Evolutionary conservation across 37 sponge, comb jelly and placozoan species (phyloP).

Genomic region (Mnemiopsis leidyi): DNA sequence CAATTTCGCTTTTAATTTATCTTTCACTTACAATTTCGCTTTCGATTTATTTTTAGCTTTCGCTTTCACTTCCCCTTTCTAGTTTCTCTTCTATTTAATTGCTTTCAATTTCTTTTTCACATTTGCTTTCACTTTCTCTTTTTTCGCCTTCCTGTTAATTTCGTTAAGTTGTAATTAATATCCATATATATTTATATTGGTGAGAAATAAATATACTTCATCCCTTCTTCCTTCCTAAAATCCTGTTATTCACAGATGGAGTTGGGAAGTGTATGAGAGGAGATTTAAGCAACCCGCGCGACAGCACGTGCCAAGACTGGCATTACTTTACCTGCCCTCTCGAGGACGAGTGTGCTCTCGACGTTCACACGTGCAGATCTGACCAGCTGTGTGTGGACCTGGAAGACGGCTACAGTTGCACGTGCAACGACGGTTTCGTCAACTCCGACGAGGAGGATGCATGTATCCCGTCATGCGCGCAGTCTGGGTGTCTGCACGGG

Average conservation of each 20-base stretch:
- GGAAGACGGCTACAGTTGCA: slow-evolving; percentile 32
- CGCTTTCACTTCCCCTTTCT: too few species aligned
- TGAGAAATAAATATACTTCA: too few species aligned
- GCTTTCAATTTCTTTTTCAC: too few species aligned
- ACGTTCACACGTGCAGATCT: slow-evolving; percentile 54
- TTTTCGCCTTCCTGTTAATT: too few species aligned
- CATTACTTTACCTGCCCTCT: slow-evolving; percentile 44
- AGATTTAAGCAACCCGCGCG: neutral
- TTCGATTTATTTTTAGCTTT: too few species aligned
- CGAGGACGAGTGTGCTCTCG: slow-evolving; percentile 35
- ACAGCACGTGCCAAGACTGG: neutral
- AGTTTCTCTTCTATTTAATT: too few species aligned
- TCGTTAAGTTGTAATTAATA: too few species aligned
- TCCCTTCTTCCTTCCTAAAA: too few species aligned
- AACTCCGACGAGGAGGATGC: slow-evolving; percentile 28
- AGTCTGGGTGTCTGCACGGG: neutral
- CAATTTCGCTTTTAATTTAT: too few species aligned
- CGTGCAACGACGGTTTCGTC: slow-evolving; percentile 1
- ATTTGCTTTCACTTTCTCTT: too few species aligned
- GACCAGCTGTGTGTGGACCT: slow-evolving; percentile 50
- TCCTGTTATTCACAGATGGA: neutral
- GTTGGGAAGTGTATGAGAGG: neutral
- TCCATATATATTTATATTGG: too few species aligned
- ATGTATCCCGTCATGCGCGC: slow-evolving; percentile 30
- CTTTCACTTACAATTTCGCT: too few species aligned